Evolutionary conservation across 2,113 vertebrate genomes (phyloP), one percentile per base, ranked within the genome.

Genomic region (Thinocorus orbignyianus): DNA sequence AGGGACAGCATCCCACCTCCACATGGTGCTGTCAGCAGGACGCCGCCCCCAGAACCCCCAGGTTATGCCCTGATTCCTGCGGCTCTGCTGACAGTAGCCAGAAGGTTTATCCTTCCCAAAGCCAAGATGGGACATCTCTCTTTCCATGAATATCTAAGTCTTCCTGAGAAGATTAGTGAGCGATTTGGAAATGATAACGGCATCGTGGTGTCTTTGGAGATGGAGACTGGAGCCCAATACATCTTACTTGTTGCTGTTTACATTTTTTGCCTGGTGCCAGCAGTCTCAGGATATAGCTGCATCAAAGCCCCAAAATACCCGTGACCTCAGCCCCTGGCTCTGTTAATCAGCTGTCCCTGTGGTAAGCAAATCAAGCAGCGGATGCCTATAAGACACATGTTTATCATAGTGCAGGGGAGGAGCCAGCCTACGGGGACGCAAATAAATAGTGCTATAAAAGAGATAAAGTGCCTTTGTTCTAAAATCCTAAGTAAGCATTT

Each of bases 381-480:
- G 91, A 52, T 93, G 51, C 80, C 72, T 54, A 8, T 7, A 88
- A 74, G 60, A 52, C 66, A 37, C 66, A 33, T 41, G 77, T 86
- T 89, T 90, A 70, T 89, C 84, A 22, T 13, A 69, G 66, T 2
- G 9, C 12, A 5, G 48, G 74, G 64, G 57, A 96, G 39, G 41
- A 92, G 65, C 80, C 79, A 80, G 76, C 70, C 81, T 28, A 11
- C 4, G 35, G 89, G 85, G 81, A 60, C 35, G 4, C 48, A 9
- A 33, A 68, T 17, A 78, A 96, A 64, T 24, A 51, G 15, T 2
- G 9, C 76, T 65, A 28, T 81, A 61, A 76, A 80, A 90, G 48
- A 92, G 68, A 62, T 23, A 51, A 86, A 70, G 61, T 11, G 51
- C 52, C 48, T 84, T 95, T 95, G 86, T 92, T 92, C 81, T 33